phyloP scores from a whole-genome alignment of 2,797 vertebrate species.

The Mus caroli region DNA sequence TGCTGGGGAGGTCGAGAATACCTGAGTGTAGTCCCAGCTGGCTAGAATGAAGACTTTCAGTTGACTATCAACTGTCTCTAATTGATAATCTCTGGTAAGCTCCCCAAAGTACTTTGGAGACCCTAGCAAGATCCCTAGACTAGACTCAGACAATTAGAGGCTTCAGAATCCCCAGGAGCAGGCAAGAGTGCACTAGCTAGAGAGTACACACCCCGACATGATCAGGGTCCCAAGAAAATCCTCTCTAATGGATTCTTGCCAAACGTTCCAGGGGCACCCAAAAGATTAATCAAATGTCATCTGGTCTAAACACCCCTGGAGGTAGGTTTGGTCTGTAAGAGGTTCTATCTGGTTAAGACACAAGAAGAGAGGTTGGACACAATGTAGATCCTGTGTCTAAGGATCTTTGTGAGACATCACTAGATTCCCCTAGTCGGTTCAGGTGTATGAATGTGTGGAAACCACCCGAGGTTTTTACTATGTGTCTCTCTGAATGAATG shows the following conservation, averaged over 20 bases:
- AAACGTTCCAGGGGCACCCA: not conserved
- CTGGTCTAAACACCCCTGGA: not conserved
- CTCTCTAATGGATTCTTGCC: not conserved
- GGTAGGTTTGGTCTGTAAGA: not conserved
- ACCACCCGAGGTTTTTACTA: not conserved
- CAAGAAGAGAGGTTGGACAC: not conserved
- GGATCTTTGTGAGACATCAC: not conserved
- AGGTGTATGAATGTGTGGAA: not conserved
- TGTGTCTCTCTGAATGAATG: not conserved
- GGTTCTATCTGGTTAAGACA: not conserved
- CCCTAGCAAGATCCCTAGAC: not conserved
- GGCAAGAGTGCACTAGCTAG: not conserved
- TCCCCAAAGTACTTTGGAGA: not conserved
- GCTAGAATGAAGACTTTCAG: no score
- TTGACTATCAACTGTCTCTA: no score
- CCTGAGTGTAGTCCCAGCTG: no score
- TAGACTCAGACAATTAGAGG: not conserved
- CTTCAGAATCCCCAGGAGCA: not conserved
- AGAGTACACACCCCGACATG: not conserved
- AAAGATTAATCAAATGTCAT: not conserved
- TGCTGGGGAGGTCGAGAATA: no score
- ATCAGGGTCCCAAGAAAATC: not conserved
- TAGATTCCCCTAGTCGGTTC: not conserved
- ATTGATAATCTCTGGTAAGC: not conserved
- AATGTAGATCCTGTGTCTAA: not conserved